These are phyloP conservation scores for Bicyclus anynana DNA, from an alignment of 1,140 invertebrate species.

Conservation along the genomic window DNA sequence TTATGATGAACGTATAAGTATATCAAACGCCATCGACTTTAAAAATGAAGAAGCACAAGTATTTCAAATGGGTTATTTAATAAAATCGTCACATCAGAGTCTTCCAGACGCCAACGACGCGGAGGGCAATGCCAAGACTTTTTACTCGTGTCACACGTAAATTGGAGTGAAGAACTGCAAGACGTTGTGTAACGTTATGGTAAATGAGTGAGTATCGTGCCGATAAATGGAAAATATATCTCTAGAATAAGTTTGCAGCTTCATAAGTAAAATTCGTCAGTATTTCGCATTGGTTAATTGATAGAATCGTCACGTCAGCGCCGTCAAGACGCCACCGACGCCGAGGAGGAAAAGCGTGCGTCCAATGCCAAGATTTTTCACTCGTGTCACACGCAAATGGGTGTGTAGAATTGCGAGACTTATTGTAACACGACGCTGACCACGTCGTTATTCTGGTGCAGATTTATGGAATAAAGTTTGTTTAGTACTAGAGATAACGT, in stretches of 20 bases:
- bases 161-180: too few species aligned
- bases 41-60: too few species aligned
- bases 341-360: conserved; percentile 47
- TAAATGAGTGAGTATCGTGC: too few species aligned
- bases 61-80: conserved; percentile 19
- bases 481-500: too few species aligned
- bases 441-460: conserved; percentile 15
- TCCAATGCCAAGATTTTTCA: conserved; percentile 58
- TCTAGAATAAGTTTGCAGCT: too few species aligned
- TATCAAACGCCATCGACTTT: too few species aligned
- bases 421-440: conserved; percentile 28
- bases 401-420: conserved; percentile 30
- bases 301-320: conserved; percentile 29
- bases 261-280: too few species aligned
- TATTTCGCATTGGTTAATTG: conserved; percentile 18
- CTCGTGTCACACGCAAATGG: conserved; percentile 29
- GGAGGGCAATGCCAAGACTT: conserved; percentile 62
- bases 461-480: neutral
- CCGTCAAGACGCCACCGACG: conserved; percentile 50
- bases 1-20: too few species aligned
- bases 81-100: conserved; percentile 33
- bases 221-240: too few species aligned
- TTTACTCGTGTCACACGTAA: too few species aligned
- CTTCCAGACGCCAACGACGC: conserved; percentile 48
- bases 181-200: too few species aligned